These are phyloP conservation scores for Malacosoma neustria DNA, from an alignment of 2,888 invertebrate species.

Conservation along the genomic window DNA sequence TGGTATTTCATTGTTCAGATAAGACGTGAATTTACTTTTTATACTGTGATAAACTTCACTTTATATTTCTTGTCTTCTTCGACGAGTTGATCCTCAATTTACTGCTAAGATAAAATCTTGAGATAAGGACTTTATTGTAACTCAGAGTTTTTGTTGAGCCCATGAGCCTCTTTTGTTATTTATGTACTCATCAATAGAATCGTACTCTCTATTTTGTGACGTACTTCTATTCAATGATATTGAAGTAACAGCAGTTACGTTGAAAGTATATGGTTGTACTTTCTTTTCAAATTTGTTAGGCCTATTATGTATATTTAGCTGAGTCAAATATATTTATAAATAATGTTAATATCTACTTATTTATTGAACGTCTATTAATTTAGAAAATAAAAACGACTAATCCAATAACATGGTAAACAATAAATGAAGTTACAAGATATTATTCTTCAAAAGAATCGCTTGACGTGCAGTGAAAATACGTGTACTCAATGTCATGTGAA, in stretches of 20 bases:
- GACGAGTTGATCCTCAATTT: constrained; percentile 23
- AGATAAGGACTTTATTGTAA: constrained; percentile 15
- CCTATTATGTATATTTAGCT: no score
- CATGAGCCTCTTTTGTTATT: neutral
- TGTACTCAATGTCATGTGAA: neutral
- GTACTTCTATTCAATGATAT: no score
- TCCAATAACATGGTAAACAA: neutral
- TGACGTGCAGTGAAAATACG: neutral
- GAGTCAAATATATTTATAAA: no score
- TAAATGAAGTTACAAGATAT: neutral
- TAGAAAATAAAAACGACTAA: no score
- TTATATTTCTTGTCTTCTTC: constrained; percentile 26
- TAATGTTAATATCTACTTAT: no score
- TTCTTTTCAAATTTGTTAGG: no score
- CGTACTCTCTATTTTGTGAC: no score
- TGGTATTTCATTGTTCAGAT: constrained; percentile 15
- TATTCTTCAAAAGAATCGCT: neutral
- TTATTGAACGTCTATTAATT: no score
- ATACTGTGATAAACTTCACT: constrained; percentile 26
- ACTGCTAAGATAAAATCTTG: constrained; percentile 11
- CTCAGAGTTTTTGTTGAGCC: neutral
- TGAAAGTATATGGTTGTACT: no score
- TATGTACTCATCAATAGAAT: no score
- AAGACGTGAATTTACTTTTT: constrained; percentile 21
- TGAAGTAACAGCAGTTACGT: no score